Base-by-base conservation (phyloP, 2,113 vertebrate species). In the Carettochelys insculpta region DNA sequence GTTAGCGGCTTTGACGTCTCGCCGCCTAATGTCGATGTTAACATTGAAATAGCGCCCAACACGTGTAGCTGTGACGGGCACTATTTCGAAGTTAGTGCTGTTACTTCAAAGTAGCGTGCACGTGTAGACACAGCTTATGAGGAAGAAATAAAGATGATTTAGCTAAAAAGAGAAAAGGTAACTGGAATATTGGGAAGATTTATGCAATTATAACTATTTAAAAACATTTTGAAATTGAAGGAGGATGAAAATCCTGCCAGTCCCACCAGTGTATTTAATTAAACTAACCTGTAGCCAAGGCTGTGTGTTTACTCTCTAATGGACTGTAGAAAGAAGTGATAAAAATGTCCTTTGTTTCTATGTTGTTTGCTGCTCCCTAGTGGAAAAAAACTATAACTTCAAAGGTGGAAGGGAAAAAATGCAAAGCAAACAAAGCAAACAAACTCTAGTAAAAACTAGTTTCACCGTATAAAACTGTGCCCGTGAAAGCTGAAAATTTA, bases 301-400 rank as follows among this genome's bases (percentile, higher is more conserved):
- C 86, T 76, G 31, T n/a, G 2, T 38, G 16, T 5, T 4, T 83
- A 80, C 54, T 86, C 88, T 76, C 73, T 1, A 0, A 8, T 73
- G 47, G 56, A 75, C 65, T 73, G 43, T 38, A 71, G 16, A 38
- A 4, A 71, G 0, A 0, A 82, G 50, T 10, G 38, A 58, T 9
- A 22, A 75, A 2, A 52, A 52, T 11, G 34, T 94, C 20, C 29
- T 20, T 68, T 68, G 34, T 68, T 96, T 96, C 61, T 27, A 25
- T 95, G 87, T 95, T 93, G 48, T 97, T 90, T 97, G 95, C 95
- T 97, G 97, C 96, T 90, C 94, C 83, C 96, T 97, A 93, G 95
- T 96, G 97, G 96, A 92, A 31, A 76, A 11, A 54, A 51, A 53
- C 27, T 13, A 76, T 12, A 71, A 90, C 87, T 76, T 77, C 87